Evolutionary conservation across 2,888 invertebrate genomes (phyloP), one percentile per base, ranked within the genome.

Genomic region (Dichetophora obliterata): DNA sequence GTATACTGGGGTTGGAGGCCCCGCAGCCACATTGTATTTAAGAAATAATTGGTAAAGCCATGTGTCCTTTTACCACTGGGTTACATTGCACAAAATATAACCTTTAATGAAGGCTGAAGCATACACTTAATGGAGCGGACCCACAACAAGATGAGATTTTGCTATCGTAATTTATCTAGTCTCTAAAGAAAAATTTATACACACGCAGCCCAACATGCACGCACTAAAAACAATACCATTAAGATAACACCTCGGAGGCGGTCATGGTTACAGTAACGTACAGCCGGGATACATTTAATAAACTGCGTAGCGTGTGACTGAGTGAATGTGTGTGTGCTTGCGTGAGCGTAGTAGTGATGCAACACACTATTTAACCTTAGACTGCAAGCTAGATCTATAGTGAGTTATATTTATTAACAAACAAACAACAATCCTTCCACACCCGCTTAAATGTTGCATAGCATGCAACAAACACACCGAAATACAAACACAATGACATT

Each of bases 91-190:
- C 11, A 59, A 22, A 8, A 59, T 24, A 37, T 65, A 19, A 54
- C 70, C 27, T 50, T 31, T 27, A 31, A 52, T 16, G 50, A 31
- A 43, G 70, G 19, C n/a, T 27, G 69, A 48, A 31, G 31, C 24
- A 27, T 57, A 16, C 5, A 68, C 50, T 50, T 68, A 68, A 50
- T 24, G 27, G n/a, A 34, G 3, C 9, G n/a, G 27, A 52, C 31
- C 31, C 22, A 59, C 24, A 27, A 27, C 57, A 59, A 27, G 57
- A 24, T 59, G 22, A 24, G 57, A 59, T 59, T 27, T 59, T 34
- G 57, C 14, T 59, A 37, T 54, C 54, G 52, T 37, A 71, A 54
- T 73, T 77, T 59, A 34, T 66, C 27, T 52, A 27, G 34, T 34
- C 57, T 57, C 65, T 31, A 48, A 52, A 57, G 27, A 43, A 66